These are phyloP conservation scores for Pecten maximus DNA, from an alignment of 2,888 invertebrate genomes.

Conservation along the genomic window DNA sequence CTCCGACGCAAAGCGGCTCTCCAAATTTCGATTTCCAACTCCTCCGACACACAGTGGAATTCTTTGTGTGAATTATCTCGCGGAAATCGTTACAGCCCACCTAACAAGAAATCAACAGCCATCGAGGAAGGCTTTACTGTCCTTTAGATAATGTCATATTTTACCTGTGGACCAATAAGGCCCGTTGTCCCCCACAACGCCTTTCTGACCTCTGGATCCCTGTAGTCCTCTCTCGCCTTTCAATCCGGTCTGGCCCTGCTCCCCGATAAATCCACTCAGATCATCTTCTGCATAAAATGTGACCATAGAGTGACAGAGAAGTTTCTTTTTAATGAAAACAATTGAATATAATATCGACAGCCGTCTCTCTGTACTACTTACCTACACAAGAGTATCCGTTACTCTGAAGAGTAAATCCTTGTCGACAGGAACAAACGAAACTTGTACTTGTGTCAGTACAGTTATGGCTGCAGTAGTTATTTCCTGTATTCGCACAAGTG, in stretches of 20 bases:
- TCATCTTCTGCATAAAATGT: neutral
- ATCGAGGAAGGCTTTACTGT: too few species aligned
- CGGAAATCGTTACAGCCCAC: too few species aligned
- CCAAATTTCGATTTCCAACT: too few species aligned
- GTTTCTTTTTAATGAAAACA: too few species aligned
- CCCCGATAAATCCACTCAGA: neutral
- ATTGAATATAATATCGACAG: too few species aligned
- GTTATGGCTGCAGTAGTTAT: neutral
- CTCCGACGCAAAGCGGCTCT: too few species aligned
- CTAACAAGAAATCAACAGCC: too few species aligned
- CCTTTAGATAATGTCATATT: neutral
- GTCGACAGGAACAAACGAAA: neutral
- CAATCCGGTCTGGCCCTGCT: neutral
- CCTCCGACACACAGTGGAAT: too few species aligned
- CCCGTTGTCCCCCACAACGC: neutral
- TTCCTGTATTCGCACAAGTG: neutral
- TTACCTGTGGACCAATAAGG: neutral
- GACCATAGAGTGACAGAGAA: neutral
- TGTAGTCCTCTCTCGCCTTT: slow-evolving; percentile 1
- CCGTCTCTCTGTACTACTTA: neutral
- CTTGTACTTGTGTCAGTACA: neutral
- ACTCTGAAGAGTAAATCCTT: neutral
- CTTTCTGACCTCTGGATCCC: neutral
- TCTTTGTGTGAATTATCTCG: too few species aligned
- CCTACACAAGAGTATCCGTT: neutral